Evolutionary conservation across 2,888 invertebrate genomes (phyloP), one percentile per base, ranked within the genome.

Genomic region (Ganaspis brasiliensis): DNA sequence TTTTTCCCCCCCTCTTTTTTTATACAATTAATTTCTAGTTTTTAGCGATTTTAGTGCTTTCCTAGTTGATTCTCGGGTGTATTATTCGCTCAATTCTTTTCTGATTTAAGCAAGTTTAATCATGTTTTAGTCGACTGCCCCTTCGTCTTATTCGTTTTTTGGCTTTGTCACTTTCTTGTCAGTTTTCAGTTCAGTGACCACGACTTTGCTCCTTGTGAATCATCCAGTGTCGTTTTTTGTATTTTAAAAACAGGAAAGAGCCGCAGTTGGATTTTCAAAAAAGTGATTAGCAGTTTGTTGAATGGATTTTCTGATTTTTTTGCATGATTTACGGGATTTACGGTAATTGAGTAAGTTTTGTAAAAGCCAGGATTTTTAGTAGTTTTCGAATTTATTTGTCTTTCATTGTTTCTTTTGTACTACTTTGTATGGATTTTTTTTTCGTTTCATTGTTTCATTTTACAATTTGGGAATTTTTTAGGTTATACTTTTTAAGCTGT

Each of bases 161-260:
- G 52, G 52, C 52, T 52, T 52, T 52, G 52, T 52, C 52, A 52
- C 52, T 52, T 52, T 52, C 52, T 52, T 52, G 52, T 52, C 52
- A 52, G 52, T 52, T 52, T 52, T 52, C 52, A 52, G 52, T 52
- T 52, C 52, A 52, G 52, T 52, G 52, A 52, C 52, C 52, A 52
- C 52, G 52, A 52, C 52, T 52, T 52, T 52, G 52, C 19, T 19
- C 52, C 19, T 52, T 19, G 52, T 52, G 52, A 52, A 52, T 52
- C 52, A 52, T 52, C 52, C 14, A 49, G 14, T 16, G 16, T 19
- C 9, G 16, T 52, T 52, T 52, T 52, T 19, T 52, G 19, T 19
- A 52, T 52, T 16, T 52, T 52, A 52, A 19, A 52, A 52, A 52
- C 52, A 52, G 52, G 52, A 52, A 52, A 52, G 52, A 52, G 1